Evolutionary conservation across 2,797 vertebrate genomes (phyloP), one percentile per base, ranked within the genome.

Genomic region (Lepilemur ruficaudatus): DNA sequence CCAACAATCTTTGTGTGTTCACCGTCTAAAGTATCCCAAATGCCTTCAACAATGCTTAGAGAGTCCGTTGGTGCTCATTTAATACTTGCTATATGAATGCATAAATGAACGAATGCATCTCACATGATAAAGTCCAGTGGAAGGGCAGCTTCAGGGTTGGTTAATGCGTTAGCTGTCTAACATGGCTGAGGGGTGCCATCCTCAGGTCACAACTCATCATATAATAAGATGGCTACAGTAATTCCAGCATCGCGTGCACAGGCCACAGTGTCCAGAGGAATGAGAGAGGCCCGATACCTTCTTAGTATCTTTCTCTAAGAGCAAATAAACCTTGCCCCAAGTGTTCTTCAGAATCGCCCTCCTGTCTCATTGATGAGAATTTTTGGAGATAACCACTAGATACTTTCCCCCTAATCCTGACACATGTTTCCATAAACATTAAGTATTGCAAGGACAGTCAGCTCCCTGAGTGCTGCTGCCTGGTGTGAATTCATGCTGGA

Each of bases 161-260:
- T 48, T 52, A 41, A 46, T 81, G 38, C 9, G 28, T 8, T 23
- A 8, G 8, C 2, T 65, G 10, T 9, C 0, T 25, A 32, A 2
- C 46, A 5, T 12, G 52, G 55, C n/a, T 23, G 48, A 84, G 25
- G n/a, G 50, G 52, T 35, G 35, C 70, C 50, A 23, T 93, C 63
- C 14, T 79, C 2, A 0, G 41, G 43, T 10, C n/a, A 0, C 15
- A 9, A 0, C 28, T 10, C 35, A 30, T 92, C 46, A 1, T 32
- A 13, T 88, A 13, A 69, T 57, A 35, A 55, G 23, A 41, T 18
- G 25, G 46, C 23, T 80, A 25, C 43, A 18, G 13, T 30, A 1
- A 32, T 4, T 52, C 50, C 22, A 38, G 9, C 69, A 14, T 41
- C 38, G 13, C 3, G 2, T 38, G 30, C 5, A 9, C 38, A 48